Conservation (phyloP, 2,888 invertebrate genomes). For the Cylloceria caligata region DNA sequence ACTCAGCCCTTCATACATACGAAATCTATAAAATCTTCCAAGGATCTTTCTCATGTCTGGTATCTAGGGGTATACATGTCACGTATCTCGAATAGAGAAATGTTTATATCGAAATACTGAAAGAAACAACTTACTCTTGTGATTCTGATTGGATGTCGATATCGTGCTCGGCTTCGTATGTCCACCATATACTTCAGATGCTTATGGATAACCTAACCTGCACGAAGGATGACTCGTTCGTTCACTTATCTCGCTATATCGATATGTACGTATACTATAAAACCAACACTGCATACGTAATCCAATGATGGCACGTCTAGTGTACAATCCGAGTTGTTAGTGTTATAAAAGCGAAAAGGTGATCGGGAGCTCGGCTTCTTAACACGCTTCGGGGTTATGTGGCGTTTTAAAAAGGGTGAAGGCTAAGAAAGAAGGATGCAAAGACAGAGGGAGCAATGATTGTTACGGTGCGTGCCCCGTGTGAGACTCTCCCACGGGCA, state of each 20-base stretch:
- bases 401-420: slow-evolving; percentile 62
- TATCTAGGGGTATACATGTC: slow-evolving; percentile 4
- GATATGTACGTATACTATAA: too few relatives aligned
- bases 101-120: not conserved
- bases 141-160: slow-evolving; percentile 22
- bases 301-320: too few relatives aligned
- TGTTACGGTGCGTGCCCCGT: slow-evolving; percentile 83
- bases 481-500: slow-evolving; percentile 83
- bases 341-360: slow-evolving; percentile 15
- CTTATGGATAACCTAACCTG: not conserved
- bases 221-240: not conserved
- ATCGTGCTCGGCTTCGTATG: not conserved
- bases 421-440: slow-evolving; percentile 49
- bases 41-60: slow-evolving; percentile 13
- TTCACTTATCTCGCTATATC: too few relatives aligned
- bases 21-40: slow-evolving; percentile 23
- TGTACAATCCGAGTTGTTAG: not conserved
- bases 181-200: slow-evolving; percentile 2
- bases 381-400: slow-evolving; percentile 51
- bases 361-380: slow-evolving; percentile 46
- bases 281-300: too few relatives aligned
- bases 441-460: slow-evolving; percentile 63
- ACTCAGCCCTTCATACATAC: not conserved
- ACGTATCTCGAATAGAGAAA: slow-evolving; percentile 7
- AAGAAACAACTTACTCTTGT: slow-evolving; percentile 7